Evolutionary conservation across 92 coral and sea anemone genomes (phyloP).

Genomic region (Zoanthus sociatus): DNA sequence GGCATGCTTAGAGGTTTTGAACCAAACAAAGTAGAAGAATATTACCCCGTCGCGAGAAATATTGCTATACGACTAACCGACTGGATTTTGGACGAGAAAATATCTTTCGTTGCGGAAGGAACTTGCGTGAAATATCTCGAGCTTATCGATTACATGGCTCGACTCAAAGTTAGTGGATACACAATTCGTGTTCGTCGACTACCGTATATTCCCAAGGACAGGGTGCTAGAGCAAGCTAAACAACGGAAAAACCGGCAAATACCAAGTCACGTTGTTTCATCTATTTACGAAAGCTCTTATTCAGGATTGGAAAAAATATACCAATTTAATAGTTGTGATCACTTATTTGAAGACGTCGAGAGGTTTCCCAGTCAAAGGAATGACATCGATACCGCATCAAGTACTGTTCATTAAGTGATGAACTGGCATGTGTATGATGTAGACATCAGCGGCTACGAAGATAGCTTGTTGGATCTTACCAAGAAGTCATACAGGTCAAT

Average conservation of each 20-base stretch:
- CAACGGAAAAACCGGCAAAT: constrained; percentile 83
- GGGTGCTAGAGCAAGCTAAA: constrained; percentile 79
- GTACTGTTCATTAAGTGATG: not conserved
- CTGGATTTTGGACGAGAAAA: constrained; percentile 94
- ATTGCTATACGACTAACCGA: constrained; percentile 94
- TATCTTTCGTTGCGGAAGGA: constrained; percentile 96
- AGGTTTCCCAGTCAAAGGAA: constrained; percentile 27
- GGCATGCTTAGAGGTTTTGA: constrained; percentile 87
- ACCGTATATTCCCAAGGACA: constrained; percentile 70
- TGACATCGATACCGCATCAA: constrained; percentile 15
- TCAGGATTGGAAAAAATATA: constrained; percentile 78
- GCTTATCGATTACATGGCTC: constrained; percentile 87
- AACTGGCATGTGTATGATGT: too few species aligned
- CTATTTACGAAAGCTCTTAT: constrained; percentile 79
- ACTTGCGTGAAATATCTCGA: constrained; percentile 95
- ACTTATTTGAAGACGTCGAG: constrained; percentile 82
- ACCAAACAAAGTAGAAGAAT: constrained; percentile 88
- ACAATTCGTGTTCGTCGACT: constrained; percentile 81
- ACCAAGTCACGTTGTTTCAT: constrained; percentile 85
- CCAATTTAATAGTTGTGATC: constrained; percentile 69
- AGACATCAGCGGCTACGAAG: too few species aligned
- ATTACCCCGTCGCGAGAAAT: constrained; percentile 89
- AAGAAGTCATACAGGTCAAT: too few species aligned
- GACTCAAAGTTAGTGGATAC: constrained; percentile 88
- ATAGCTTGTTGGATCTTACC: too few species aligned